Percentiles rank a stretch among this genome's conserved stretches.
Evolutionary conservation across 2,113 vertebrate species (phyloP).

Genomic region (Columba janthina): DNA sequence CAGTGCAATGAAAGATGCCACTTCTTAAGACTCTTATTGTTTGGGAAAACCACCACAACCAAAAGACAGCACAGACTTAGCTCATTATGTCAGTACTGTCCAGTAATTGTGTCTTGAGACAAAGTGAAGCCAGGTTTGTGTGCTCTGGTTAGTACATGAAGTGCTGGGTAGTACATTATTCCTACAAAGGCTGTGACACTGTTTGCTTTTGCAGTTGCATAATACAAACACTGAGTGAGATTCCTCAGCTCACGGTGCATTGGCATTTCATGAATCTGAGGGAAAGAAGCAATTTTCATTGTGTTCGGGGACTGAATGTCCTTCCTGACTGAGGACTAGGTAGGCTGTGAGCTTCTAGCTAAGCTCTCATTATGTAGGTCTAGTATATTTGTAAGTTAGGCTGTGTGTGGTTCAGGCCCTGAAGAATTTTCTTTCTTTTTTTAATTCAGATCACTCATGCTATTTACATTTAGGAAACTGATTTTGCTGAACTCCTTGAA

Average conservation of each 20-base stretch:
- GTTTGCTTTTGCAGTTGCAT: constrained; percentile 18
- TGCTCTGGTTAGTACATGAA: not conserved
- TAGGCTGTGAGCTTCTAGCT: not conserved
- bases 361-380: not conserved
- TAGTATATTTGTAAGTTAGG: not conserved
- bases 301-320: not conserved
- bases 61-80: not conserved
- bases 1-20: not conserved
- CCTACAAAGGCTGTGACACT: not conserved
- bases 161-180: not conserved
- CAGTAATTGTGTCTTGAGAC: not conserved
- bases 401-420: not conserved
- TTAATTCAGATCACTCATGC: not conserved
- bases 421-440: not conserved
- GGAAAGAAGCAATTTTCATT: not conserved
- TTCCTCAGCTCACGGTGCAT: not conserved
- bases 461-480: not conserved
- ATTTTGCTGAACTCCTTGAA: not conserved
- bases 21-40: not conserved
- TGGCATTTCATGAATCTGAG: not conserved
- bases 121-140: not conserved
- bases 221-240: constrained; percentile 8
- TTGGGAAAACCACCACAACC: not conserved
- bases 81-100: not conserved
- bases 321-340: not conserved